Conservation (phyloP, 2,888 invertebrate genomes). For the Eubasilissa splendida region DNA sequence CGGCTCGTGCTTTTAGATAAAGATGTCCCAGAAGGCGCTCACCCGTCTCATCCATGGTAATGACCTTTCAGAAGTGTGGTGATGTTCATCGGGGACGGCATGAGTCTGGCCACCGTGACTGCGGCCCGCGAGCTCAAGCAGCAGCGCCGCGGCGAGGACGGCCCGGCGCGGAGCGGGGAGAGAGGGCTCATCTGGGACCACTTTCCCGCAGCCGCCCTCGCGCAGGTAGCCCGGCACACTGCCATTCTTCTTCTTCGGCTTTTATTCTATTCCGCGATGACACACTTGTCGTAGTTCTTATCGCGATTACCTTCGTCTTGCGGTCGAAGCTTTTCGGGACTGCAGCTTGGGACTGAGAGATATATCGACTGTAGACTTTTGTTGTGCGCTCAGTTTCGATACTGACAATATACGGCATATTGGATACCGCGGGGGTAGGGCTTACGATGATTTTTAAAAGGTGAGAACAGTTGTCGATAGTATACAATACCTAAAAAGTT, state of each 20-base stretch:
- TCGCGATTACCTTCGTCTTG: too few species aligned
- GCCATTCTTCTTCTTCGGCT: background rate
- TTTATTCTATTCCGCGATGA: too few species aligned
- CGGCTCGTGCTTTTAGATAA: background rate
- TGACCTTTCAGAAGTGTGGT: slow-evolving; percentile 74
- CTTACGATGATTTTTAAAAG: too few species aligned
- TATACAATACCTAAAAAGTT: too few species aligned
- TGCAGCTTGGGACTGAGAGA: too few species aligned
- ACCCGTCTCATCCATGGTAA: background rate
- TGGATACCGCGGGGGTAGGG: too few species aligned
- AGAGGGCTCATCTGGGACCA: slow-evolving; percentile 76
- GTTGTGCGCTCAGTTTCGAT: too few species aligned
- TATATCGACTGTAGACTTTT: too few species aligned
- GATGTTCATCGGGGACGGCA: slow-evolving; percentile 84
- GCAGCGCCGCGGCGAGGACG: slow-evolving; percentile 65
- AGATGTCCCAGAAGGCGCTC: background rate
- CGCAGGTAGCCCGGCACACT: slow-evolving; percentile 72
- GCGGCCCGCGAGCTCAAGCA: slow-evolving; percentile 80
- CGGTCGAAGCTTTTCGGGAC: too few species aligned
- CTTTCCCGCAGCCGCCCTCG: slow-evolving; percentile 79
- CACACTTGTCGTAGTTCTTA: too few species aligned
- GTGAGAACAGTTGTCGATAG: too few species aligned
- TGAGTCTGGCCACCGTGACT: slow-evolving; percentile 82
- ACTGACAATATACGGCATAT: too few species aligned
- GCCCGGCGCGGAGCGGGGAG: background rate